Percentiles rank a stretch among this genome's conserved stretches.
These are phyloP conservation scores for Remorina albescens DNA, from an alignment of 2,797 vertebrate species.

Conservation along the genomic window DNA sequence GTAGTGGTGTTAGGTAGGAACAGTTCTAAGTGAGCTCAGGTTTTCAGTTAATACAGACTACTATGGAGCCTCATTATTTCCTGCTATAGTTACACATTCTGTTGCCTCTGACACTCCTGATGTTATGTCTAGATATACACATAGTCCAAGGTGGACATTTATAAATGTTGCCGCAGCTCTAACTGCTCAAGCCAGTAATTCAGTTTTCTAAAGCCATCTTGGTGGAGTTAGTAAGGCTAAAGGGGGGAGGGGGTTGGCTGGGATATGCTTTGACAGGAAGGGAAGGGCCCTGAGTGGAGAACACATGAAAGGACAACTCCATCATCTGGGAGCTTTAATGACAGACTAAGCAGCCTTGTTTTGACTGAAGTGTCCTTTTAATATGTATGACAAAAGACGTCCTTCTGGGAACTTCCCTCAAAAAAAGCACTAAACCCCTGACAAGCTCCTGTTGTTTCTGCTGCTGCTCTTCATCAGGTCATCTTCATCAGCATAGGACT, in stretches of 20 bases:
- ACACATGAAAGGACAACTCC: conserved; percentile 81
- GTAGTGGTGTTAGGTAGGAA: conserved; percentile 3
- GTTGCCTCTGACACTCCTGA: neutral
- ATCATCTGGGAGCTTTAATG: conserved; percentile 81
- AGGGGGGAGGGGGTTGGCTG: conserved; percentile 45
- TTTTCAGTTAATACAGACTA: neutral
- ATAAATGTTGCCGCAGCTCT: conserved; percentile 9
- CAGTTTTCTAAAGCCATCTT: conserved; percentile 27
- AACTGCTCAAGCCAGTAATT: neutral
- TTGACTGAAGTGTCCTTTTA: conserved; percentile 81
- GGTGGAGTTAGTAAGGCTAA: conserved; percentile 42
- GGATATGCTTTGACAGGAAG: conserved; percentile 74
- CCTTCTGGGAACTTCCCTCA: conserved; percentile 63
- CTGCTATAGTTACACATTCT: neutral
- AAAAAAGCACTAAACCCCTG: conserved; percentile 46
- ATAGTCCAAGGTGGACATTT: conserved; percentile 28
- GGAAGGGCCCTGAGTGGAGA: conserved; percentile 68
- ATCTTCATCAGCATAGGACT: conserved; percentile 31
- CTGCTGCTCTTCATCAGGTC: conserved; percentile 38
- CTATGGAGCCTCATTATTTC: neutral
- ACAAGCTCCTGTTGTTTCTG: conserved; percentile 53
- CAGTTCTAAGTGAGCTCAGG: neutral
- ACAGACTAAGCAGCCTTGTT: conserved; percentile 80
- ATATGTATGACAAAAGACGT: conserved; percentile 82
- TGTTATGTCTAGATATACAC: neutral